Evolutionary conservation across 1,140 invertebrate species (phyloP).

Genomic region (Whitmania pigra): DNA sequence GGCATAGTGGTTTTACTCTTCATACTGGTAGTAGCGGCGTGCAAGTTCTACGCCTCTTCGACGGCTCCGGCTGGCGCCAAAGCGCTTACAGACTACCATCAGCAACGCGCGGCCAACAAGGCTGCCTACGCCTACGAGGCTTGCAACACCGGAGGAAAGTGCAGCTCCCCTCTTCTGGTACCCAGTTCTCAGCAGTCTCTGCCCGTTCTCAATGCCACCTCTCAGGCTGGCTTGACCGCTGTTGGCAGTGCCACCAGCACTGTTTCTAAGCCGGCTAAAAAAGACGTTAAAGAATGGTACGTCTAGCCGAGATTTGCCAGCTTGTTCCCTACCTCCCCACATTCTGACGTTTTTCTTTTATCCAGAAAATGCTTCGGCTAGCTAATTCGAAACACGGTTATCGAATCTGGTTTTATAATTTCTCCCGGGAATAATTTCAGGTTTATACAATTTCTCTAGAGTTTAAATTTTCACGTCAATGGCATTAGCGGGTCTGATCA

Average conservation of each 20-base stretch:
- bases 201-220: neutral
- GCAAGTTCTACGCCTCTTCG: conserved; percentile 10
- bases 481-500: no score
- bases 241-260: neutral
- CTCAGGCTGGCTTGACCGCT: neutral
- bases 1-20: conserved; percentile 1
- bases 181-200: conserved; percentile 6
- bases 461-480: no score
- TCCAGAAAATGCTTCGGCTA: no score
- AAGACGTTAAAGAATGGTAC: conserved; percentile 8
- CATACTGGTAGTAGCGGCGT: conserved; percentile 6
- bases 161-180: neutral
- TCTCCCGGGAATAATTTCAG: no score
- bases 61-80: neutral
- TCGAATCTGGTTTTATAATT: no score
- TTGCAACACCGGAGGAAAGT: conserved; percentile 6
- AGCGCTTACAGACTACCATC: neutral
- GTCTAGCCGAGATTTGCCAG: neutral
- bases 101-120: neutral
- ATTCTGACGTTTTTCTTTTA: no score
- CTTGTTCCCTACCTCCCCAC: no score
- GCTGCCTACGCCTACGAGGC: conserved; percentile 7
- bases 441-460: no score
- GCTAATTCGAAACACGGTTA: no score
- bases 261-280: conserved; percentile 11